A percentile compares a stretch with the other conserved stretches of the same genome.
Conservation (phyloP, 2,888 invertebrate genomes). For the Keiferia lycopersicella region DNA sequence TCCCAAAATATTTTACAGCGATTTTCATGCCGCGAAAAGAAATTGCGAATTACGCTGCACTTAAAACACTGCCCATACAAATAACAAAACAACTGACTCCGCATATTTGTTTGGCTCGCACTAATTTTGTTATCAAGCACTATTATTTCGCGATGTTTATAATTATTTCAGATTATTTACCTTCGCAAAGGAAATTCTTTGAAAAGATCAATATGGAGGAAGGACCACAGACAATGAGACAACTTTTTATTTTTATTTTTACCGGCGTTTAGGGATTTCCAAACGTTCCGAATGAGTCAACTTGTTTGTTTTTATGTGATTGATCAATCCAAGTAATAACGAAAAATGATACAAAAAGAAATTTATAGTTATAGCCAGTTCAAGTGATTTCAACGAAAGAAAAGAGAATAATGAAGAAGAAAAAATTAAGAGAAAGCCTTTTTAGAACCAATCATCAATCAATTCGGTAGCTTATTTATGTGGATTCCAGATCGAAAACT, state of each 20-base stretch:
- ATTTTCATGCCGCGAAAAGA: slow-evolving; percentile 30
- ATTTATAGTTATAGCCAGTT: not conserved
- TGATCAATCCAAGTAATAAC: not conserved
- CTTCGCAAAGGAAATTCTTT: slow-evolving; percentile 41
- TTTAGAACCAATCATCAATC: not conserved
- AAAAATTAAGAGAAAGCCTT: too few relatives aligned
- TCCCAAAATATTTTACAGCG: not conserved
- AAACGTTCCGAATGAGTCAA: not conserved
- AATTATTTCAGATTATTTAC: slow-evolving; percentile 54
- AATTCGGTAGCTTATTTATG: not conserved
- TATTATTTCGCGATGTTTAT: slow-evolving; percentile 44
- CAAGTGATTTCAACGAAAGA: too few relatives aligned
- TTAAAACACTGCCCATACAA: slow-evolving; percentile 22
- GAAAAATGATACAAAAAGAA: not conserved
- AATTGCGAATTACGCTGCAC: slow-evolving; percentile 35
- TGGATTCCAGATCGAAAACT: not conserved
- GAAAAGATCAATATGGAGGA: slow-evolving; percentile 31
- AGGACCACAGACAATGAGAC: slow-evolving; percentile 20
- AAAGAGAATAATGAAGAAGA: too few relatives aligned
- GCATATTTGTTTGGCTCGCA: not conserved
- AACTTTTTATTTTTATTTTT: not conserved
- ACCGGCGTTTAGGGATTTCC: not conserved
- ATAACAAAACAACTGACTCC: slow-evolving; percentile 33
- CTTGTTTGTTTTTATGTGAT: not conserved
- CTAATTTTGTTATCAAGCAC: slow-evolving; percentile 28